Conservation (phyloP, 2,888 invertebrate species). For the Automeris io region DNA sequence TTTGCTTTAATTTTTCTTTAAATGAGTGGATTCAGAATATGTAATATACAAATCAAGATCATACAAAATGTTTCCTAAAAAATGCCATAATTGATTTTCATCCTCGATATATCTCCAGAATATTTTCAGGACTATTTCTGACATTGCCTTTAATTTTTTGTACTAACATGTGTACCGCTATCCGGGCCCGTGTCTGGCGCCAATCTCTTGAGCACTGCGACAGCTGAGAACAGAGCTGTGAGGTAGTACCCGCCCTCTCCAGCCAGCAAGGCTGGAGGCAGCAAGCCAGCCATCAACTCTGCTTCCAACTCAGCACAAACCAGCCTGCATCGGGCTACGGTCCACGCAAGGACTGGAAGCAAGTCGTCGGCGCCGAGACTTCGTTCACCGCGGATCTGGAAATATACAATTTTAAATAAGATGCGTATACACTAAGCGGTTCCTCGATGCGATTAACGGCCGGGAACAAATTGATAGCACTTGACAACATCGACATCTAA, state of each 20-base stretch:
- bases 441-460: too few species aligned
- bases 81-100: too few species aligned
- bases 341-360: slow-evolving; percentile 93
- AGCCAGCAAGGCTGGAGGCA: slow-evolving; percentile 92
- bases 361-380: slow-evolving; percentile 92
- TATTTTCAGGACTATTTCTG: too few species aligned
- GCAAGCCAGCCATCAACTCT: slow-evolving; percentile 95
- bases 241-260: slow-evolving; percentile 97
- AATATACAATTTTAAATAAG: slow-evolving; percentile 6
- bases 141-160: background rate
- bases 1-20: too few species aligned
- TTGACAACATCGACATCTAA: too few species aligned
- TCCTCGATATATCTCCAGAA: too few species aligned
- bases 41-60: too few species aligned
- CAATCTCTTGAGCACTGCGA: slow-evolving; percentile 89
- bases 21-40: too few species aligned
- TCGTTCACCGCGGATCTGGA: slow-evolving; percentile 82
- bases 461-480: too few species aligned
- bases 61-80: too few species aligned
- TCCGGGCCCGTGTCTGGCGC: slow-evolving; percentile 59
- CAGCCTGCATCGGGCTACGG: slow-evolving; percentile 91
- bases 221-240: slow-evolving; percentile 94
- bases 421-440: too few species aligned
- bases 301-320: slow-evolving; percentile 96
- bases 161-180: slow-evolving; percentile 54